Evolutionary conservation across 2,797 vertebrate genomes (phyloP), one percentile per base, ranked within the genome.

Genomic region (Allobates femoralis): DNA sequence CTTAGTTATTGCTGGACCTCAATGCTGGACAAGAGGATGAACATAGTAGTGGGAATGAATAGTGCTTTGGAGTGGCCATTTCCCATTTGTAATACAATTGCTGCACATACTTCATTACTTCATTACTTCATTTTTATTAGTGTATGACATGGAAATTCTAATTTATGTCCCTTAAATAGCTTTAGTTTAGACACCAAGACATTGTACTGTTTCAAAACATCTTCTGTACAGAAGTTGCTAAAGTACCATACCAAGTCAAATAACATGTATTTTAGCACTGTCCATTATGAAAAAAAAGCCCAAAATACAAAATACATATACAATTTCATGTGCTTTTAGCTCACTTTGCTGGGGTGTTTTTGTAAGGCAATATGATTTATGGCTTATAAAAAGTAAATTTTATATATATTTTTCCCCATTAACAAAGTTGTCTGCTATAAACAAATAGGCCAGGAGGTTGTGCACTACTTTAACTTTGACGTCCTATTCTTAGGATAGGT

Each of bases 51-150:
- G 26, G 69, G 67, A 81, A 28, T 26, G 15, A 19, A 30, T 66
- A 81, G 30, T 81, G 79, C 37, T 71, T 2, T 71, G 60, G 46
- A 28, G 74, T 23, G 28, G 85, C 79, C 85, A 86, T 82, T 86
- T 82, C 32, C 37, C n/a, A 71, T 80, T 79, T 85, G 76, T 80
- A 83, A 75, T 83, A 71, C 41, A 30, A 19, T 73, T 71, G 23
- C 23, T 37, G 23, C 34, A 56, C 66, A 73, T 82, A 12, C 51
- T n/a, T 10, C 19, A 32, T 77, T 46, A 12, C 51, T n/a, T 10
- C 19, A 32, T 77, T 46, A 7, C 41, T 18, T 62, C 60, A 28
- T 62, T 28, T 21, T 5, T 69, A 37, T 69, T 21, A 10, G 66
- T 19, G 4, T 21, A 1, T 23, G 67, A 41, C 50, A 77, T 56